phyloP scores from a whole-genome alignment of 2,888 invertebrate genomes.

The Polydesmus complanatus region DNA sequence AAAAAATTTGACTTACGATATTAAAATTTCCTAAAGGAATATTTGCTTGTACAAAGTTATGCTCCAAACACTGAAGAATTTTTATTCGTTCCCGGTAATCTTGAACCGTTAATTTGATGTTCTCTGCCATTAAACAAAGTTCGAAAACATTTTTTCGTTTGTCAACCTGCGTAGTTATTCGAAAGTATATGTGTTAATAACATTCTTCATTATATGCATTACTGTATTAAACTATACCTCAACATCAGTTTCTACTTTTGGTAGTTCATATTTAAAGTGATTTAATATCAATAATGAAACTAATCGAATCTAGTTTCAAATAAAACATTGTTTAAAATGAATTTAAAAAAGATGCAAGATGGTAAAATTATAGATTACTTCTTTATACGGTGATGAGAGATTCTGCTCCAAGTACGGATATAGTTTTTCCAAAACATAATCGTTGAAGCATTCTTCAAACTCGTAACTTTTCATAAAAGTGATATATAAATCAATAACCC shows the following conservation, averaged over 20 bases:
- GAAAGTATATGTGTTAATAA: background rate
- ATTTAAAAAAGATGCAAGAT: background rate
- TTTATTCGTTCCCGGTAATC: constrained; percentile 66
- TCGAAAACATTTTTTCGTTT: constrained; percentile 40
- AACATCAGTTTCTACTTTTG: constrained; percentile 25
- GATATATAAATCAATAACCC: constrained; percentile 27
- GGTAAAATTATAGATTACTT: constrained; percentile 34
- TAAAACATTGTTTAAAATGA: background rate
- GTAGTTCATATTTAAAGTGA: constrained; percentile 44
- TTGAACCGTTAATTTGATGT: constrained; percentile 53
- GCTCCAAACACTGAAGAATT: constrained; percentile 54
- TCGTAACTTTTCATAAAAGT: constrained; percentile 12
- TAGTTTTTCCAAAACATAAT: constrained; percentile 23
- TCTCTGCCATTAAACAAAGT: constrained; percentile 53
- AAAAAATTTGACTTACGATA: background rate
- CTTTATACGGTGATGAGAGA: constrained; percentile 52
- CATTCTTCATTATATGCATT: too few species aligned
- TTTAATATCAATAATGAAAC: constrained; percentile 59
- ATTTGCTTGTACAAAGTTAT: constrained; percentile 25
- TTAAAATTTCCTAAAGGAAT: constrained; percentile 25
- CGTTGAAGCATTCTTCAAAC: background rate
- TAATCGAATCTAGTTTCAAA: constrained; percentile 42
- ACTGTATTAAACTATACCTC: background rate
- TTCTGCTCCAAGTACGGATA: constrained; percentile 44
- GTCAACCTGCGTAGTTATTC: background rate